Base-by-base conservation (phyloP, 2,888 invertebrate species). In the Spilosoma lubricipeda region DNA sequence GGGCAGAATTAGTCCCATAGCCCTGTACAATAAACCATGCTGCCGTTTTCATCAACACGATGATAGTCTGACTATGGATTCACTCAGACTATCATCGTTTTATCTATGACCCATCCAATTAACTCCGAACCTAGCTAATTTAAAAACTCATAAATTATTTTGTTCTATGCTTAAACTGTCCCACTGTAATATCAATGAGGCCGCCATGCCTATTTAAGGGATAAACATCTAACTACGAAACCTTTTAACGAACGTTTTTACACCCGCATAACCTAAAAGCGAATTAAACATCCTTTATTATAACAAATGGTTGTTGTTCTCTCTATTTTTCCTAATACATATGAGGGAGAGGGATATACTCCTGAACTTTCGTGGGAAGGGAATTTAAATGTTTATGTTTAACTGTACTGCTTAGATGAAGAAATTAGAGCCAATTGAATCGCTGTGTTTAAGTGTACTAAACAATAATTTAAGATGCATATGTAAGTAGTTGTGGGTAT, bases 221-320 rank as follows among this genome's bases (percentile, higher is more conserved):
- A 67, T 68, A 59, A 27, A 59, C 63, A 68, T 67, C 36, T 42
- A 48, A 64, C 33, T 36, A 30, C 30, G 15, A 36, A 52, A 76
- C 81, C 74, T 80, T 66, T 77, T 56, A 70, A 77, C 78, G 59
- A 76, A 77, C 68, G 59, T 68, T 80, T 84, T 80, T 59, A 75
- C 76, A 79, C 84, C 84, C 84, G 84, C 84, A 84, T 84, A 81
- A 76, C 80, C 82, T 76, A 83, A 82, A 84, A 84, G 81, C 82
- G 82, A 84, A 82, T 84, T 84, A 81, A 84, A 71, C 27, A 30
- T 67, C 36, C 74, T 84, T 82, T 81, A 84, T 84, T 84, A 82
- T 82, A 79, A 84, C 84, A 80, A 84, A 84, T 84, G 84, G 77
- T 67, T 75, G 74, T 70, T 0, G 52, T 68, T 73, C 33, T 76